Percentiles rank a stretch among this genome's conserved stretches.
These are phyloP conservation scores for Phrynocephalus forsythii DNA, from an alignment of 2,797 vertebrate species.

Conservation along the genomic window DNA sequence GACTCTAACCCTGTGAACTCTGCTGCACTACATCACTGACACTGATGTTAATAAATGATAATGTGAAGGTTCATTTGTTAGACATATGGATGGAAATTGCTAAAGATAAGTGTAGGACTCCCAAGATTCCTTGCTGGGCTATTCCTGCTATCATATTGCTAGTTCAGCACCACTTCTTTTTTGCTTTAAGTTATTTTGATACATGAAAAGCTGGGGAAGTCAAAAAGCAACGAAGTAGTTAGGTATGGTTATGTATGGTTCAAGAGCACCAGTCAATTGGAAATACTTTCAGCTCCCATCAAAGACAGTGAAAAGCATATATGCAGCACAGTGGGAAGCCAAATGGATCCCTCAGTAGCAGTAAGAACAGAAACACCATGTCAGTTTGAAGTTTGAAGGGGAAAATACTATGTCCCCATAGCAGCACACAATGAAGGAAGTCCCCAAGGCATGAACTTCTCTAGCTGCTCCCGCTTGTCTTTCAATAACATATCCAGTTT, in stretches of 20 bases:
- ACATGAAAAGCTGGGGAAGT: background rate
- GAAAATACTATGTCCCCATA: background rate
- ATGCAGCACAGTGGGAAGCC: background rate
- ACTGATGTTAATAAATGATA: background rate
- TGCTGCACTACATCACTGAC: no score
- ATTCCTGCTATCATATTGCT: background rate
- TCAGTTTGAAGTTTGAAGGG: background rate
- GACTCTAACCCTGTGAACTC: no score
- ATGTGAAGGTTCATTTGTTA: background rate
- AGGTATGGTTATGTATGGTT: background rate
- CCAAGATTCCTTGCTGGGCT: background rate
- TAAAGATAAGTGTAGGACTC: background rate
- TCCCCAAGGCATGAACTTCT: background rate
- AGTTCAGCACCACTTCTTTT: background rate
- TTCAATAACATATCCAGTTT: background rate
- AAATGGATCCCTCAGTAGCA: background rate
- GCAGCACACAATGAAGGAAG: background rate
- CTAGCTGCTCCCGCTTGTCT: background rate
- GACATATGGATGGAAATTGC: background rate
- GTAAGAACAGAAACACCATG: background rate
- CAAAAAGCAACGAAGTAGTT: background rate
- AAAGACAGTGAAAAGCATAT: background rate
- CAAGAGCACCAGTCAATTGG: background rate
- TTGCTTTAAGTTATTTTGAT: slow-evolving; percentile 17
- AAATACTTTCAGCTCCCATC: background rate